Base-by-base conservation (phyloP, 1,140 invertebrate genomes). In the Hyposmocoma kahamanoa region DNA sequence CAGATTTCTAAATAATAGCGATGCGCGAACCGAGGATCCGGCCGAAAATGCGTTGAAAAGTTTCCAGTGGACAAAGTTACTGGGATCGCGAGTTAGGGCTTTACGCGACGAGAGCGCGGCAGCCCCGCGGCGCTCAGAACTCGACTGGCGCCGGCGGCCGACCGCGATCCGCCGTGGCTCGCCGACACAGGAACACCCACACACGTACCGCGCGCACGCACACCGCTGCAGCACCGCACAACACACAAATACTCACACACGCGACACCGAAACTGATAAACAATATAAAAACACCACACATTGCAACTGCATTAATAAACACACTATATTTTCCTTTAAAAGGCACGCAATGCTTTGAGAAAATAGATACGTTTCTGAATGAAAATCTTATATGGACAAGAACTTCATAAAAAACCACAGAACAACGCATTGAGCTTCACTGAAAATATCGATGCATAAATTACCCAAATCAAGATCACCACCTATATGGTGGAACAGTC, bases 11-110 rank as follows among this genome's bases (percentile, higher is more conserved):
- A 59, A 58, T 59, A 54, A 56, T 59, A 59, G 49, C 41, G 56
- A 56, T 51, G 62, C 56, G 62, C 61, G 53, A 56, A 59, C 52
- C 56, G 46, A 50, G 56, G 51, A 65, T 59, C 58, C 54, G 57
- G 52, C 56, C 59, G 59, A 64, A 49, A 75, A 69, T 66, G 65
- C 59, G 68, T 71, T 74, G 56, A 82, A 84, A 84, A 84, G 81
- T 84, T 84, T 84, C 81, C 78, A 82, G 72, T 75, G 62, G 54
- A 72, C 67, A 82, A 83, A 84, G 71, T 84, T 67, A 67, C 36
- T 78, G 61, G 59, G 67, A 71, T 74, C 78, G 76, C 64, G 74
- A 74, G 59, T 59, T 50, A 62, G 67, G 67, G 67, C 68, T 67
- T 64, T 56, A 66, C 71, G 65, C 75, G 71, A 22, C 59, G 43